These are phyloP conservation scores for Drosophila aldrichi DNA, from an alignment of 2,888 invertebrate genomes.

Conservation along the genomic window DNA sequence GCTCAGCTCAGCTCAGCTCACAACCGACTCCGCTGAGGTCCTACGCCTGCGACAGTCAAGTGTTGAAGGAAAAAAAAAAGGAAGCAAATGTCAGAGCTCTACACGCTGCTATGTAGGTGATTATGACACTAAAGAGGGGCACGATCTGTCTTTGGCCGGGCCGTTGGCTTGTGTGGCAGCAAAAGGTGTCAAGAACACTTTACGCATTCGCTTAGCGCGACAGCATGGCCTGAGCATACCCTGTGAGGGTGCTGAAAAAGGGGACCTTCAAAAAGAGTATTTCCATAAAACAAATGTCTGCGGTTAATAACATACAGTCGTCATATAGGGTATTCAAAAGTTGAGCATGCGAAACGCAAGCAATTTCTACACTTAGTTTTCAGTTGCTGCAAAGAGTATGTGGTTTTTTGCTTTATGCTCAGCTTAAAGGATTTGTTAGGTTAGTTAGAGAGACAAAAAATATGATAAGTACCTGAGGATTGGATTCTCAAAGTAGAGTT, in stretches of 20 bases:
- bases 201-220: conserved; percentile 49
- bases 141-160: conserved; percentile 15
- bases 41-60: conserved; percentile 41
- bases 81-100: conserved; percentile 51
- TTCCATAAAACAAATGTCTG: background rate
- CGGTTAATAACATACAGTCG: background rate
- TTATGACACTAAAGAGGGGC: conserved; percentile 78
- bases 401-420: conserved; percentile 15
- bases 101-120: conserved; percentile 51
- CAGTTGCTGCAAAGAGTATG: background rate
- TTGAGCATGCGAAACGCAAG: background rate
- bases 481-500: conserved; percentile 6
- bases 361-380: conserved; percentile 8
- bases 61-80: conserved; percentile 32
- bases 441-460: conserved; percentile 33
- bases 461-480: conserved; percentile 25
- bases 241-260: background rate
- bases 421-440: conserved; percentile 29
- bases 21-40: conserved; percentile 6
- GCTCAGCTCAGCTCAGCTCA: conserved; percentile 22
- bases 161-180: conserved; percentile 24
- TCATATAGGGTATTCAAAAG: conserved; percentile 3
- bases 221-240: conserved; percentile 21
- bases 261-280: no score
- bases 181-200: conserved; percentile 57